These are phyloP conservation scores for Luscinia luscinia DNA, from an alignment of 2,797 vertebrate genomes.

Conservation along the genomic window DNA sequence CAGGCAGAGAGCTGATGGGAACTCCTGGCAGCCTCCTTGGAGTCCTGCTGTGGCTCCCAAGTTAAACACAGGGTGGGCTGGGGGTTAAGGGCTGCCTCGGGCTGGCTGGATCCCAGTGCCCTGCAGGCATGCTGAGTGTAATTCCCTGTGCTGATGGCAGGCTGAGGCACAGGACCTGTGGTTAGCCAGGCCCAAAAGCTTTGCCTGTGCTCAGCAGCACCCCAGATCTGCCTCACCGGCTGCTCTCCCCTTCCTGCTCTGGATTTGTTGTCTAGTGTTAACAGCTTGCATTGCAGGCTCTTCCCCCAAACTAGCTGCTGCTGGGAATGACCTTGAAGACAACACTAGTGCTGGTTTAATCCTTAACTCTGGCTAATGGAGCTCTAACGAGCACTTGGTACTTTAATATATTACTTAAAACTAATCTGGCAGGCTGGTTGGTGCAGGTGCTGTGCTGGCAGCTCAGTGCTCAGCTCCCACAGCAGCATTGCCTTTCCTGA, in stretches of 20 bases:
- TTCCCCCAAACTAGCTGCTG: neutral
- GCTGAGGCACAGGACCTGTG: neutral
- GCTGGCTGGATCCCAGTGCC: neutral
- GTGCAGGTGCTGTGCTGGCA: neutral
- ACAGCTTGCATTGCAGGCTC: neutral
- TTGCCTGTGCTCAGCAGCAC: neutral
- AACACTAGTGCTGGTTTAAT: conserved; percentile 27
- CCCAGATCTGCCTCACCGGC: neutral
- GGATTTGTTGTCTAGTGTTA: neutral
- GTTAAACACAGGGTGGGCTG: neutral
- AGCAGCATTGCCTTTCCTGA: neutral
- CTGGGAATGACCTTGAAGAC: neutral
- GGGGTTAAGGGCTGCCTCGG: fast-evolving
- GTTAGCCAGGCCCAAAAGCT: neutral
- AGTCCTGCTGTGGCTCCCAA: neutral
- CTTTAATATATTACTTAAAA: neutral
- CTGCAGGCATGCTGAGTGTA: neutral
- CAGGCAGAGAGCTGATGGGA: neutral
- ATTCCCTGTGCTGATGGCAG: neutral
- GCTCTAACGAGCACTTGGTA: neutral
- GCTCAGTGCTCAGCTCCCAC: neutral
- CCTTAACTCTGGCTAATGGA: conserved; percentile 12
- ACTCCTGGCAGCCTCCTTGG: neutral
- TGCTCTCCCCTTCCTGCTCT: neutral
- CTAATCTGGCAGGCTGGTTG: neutral